Percentiles rank a stretch among this genome's conserved stretches.
Conservation (phyloP, 2,113 vertebrate genomes). For the Ascaphus truei region DNA sequence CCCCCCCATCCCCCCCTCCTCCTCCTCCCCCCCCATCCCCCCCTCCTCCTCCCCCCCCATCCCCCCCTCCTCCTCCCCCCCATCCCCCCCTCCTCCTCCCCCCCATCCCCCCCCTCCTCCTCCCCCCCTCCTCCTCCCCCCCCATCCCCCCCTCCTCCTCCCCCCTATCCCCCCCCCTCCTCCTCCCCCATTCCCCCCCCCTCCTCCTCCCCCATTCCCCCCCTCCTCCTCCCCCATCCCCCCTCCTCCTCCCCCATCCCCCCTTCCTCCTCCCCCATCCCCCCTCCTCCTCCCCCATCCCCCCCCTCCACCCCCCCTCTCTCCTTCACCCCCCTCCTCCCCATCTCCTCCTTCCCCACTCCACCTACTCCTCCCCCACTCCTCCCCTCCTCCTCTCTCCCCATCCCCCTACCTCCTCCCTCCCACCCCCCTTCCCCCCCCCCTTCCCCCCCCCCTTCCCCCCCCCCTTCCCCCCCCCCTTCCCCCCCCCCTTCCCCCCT, state of each 20-base stretch:
- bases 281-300: constrained; percentile 75
- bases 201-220: constrained; percentile 75
- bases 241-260: constrained; percentile 73
- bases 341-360: constrained; percentile 69
- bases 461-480: constrained; percentile 75
- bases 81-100: constrained; percentile 70
- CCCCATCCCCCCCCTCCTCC: constrained; percentile 76
- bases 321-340: constrained; percentile 80
- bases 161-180: constrained; percentile 76
- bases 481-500: constrained; percentile 63
- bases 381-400: constrained; percentile 74
- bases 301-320: constrained; percentile 75
- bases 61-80: constrained; percentile 74
- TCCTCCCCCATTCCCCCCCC: constrained; percentile 80
- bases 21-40: constrained; percentile 75
- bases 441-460: constrained; percentile 76
- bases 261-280: constrained; percentile 75
- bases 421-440: constrained; percentile 76
- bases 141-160: constrained; percentile 75
- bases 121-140: constrained; percentile 76
- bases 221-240: constrained; percentile 76
- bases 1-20: constrained; percentile 77
- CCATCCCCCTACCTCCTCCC: constrained; percentile 76
- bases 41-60: constrained; percentile 71
- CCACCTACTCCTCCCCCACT: too few species aligned